phyloP scores from a whole-genome alignment of 2,113 vertebrate genomes.

The Hippocampus barbouri region DNA sequence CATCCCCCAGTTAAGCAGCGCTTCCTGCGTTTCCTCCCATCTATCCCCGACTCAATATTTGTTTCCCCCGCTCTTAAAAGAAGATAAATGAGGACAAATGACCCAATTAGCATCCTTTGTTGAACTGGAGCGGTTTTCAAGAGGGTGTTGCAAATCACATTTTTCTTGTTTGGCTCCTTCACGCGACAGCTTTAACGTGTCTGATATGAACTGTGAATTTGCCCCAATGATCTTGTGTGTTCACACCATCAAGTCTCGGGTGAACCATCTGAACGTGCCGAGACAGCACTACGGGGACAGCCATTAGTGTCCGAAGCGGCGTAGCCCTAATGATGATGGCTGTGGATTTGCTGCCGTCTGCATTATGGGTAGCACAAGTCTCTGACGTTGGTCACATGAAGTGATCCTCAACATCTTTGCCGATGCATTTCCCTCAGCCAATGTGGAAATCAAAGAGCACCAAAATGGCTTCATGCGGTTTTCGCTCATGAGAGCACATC shows the following conservation, averaged over 20 bases:
- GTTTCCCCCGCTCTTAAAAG: constrained; percentile 51
- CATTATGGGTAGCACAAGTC: constrained; percentile 44
- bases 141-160: constrained; percentile 1
- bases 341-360: constrained; percentile 62
- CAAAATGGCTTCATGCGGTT: neutral
- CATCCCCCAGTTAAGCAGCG: constrained; percentile 49
- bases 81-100: constrained; percentile 62
- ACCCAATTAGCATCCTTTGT: constrained; percentile 47
- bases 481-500: neutral
- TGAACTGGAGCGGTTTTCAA: constrained; percentile 35
- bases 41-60: constrained; percentile 42
- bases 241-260: constrained; percentile 52
- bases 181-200: constrained; percentile 5
- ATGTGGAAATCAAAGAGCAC: neutral
- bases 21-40: constrained; percentile 29
- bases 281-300: constrained; percentile 64
- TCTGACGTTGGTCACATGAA: constrained; percentile 12
- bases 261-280: constrained; percentile 61
- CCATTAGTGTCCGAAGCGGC: constrained; percentile 60
- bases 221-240: constrained; percentile 53
- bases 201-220: constrained; percentile 24
- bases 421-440: constrained; percentile 31
- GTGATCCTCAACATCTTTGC: constrained; percentile 26
- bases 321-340: constrained; percentile 69
- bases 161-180: neutral